phyloP scores from a whole-genome alignment of 2,888 invertebrate species.

The Nemurella pictetii region DNA sequence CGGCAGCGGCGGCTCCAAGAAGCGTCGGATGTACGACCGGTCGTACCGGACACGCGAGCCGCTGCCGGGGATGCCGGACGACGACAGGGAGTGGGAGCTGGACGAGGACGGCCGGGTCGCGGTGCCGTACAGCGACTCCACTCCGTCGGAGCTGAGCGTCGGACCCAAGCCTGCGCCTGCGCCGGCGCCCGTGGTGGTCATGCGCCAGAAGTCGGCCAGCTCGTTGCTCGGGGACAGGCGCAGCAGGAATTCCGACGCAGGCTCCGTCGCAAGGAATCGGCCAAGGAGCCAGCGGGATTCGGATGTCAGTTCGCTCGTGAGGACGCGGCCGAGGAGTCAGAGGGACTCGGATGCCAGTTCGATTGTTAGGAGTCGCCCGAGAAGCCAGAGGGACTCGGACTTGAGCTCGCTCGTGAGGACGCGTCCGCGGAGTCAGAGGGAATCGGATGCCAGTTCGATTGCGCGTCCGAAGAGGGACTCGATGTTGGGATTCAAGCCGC shows the following conservation, averaged over 20 bases:
- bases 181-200: conserved; percentile 3
- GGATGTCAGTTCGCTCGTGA: neutral
- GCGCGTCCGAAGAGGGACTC: neutral
- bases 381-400: neutral
- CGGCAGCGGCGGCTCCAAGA: conserved; percentile 53
- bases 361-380: neutral
- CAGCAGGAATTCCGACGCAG: conserved; percentile 12
- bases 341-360: neutral
- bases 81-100: conserved; percentile 78
- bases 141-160: conserved; percentile 34
- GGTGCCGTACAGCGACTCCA: conserved; percentile 20
- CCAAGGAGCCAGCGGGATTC: neutral
- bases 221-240: neutral
- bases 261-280: neutral
- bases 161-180: neutral
- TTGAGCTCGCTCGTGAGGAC: neutral
- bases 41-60: conserved; percentile 86
- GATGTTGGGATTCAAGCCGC: neutral
- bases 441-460: conserved; percentile 2
- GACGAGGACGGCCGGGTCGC: conserved; percentile 59
- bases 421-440: neutral
- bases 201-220: conserved; percentile 25
- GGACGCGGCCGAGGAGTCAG: neutral
- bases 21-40: conserved; percentile 75
- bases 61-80: conserved; percentile 72